Evolutionary conservation across 2,113 vertebrate genomes (phyloP).

Genomic region (Oreochromis aureus): DNA sequence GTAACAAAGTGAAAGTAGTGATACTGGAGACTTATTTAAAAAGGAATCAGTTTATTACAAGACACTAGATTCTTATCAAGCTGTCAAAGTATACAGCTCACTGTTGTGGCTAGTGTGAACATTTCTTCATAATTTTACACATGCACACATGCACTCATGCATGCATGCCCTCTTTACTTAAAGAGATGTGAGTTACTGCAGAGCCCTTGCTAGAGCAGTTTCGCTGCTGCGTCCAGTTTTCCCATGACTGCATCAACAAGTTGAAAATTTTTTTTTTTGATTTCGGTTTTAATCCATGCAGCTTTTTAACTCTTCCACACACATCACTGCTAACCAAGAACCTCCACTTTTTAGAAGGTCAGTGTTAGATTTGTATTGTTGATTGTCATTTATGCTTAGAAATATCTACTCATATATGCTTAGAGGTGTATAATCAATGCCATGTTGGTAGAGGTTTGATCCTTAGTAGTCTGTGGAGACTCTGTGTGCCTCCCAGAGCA

Average conservation of each 20-base stretch:
- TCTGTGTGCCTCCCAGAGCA: no score
- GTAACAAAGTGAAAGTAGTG: not conserved
- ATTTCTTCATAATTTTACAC: not conserved
- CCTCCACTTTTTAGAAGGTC: not conserved
- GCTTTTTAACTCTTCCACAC: not conserved
- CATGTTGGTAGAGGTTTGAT: no score
- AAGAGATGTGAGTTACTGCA: not conserved
- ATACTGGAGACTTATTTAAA: not conserved
- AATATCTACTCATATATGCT: no score
- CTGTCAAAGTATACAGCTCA: not conserved
- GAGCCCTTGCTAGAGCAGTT: not conserved
- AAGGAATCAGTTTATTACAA: rapidly evolving
- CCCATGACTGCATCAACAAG: not conserved
- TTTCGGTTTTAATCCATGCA: not conserved
- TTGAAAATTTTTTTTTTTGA: not conserved
- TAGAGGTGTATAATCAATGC: no score
- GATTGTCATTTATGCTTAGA: no score
- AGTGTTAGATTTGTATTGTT: no score
- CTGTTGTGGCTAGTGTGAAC: not conserved
- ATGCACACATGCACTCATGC: not conserved
- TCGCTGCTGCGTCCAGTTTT: not conserved
- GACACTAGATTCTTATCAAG: not conserved
- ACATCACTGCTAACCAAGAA: not conserved
- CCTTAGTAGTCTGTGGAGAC: no score
- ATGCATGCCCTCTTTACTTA: not conserved